Base-by-base conservation (phyloP, 2,797 vertebrate genomes). In the Spondyliosoma cantharus region DNA sequence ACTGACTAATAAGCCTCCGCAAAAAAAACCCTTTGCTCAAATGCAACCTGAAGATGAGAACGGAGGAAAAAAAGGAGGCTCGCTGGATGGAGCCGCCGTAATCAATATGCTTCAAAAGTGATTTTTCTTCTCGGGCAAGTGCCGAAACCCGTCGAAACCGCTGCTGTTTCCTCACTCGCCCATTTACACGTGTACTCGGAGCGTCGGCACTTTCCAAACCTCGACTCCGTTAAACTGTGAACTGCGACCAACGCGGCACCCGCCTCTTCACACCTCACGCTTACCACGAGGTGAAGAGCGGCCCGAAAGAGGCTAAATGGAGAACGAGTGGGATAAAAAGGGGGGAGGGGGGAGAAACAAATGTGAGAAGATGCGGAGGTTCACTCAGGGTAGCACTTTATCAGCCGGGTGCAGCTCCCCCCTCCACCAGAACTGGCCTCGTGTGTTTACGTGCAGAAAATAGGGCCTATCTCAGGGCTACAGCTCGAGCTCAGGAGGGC, bases 341-440 rank as follows among this genome's bases (percentile, higher is more conserved):
- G 49, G 22, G 46, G 53, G 22, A 5, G 46, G 22, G 45, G 27
- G 56, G 60, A 72, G 63, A 27, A 61, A 76, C 70, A 61, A 50
- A 76, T 74, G 67, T 16, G 83, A 78, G 77, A 74, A 81, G 79
- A 85, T 68, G 81, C 60, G 59, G 68, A 82, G 80, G 86, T 88
- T 92, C 69, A 79, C 82, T 81, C 77, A 3, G 71, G 83, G 90
- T 85, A 87, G 86, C 74, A 71, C 83, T 93, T 91, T 93, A 93
- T 94, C 93, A 91, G 88, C 74, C 54, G 29, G 72, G 74, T 64
- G 75, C 92, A 93, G 93, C 88, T 81, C 29, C 29, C 29, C 77
- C 60, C 64, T 83, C 32, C 49, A 19, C 79, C 76, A 69, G 57
- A 83, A 83, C 78, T 72, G 86, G 68, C 25, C 73, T 70, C 9